Evolutionary conservation across 2,888 invertebrate genomes (phyloP), one percentile per base, ranked within the genome.

Genomic region (Agrenia bidenticulata): DNA sequence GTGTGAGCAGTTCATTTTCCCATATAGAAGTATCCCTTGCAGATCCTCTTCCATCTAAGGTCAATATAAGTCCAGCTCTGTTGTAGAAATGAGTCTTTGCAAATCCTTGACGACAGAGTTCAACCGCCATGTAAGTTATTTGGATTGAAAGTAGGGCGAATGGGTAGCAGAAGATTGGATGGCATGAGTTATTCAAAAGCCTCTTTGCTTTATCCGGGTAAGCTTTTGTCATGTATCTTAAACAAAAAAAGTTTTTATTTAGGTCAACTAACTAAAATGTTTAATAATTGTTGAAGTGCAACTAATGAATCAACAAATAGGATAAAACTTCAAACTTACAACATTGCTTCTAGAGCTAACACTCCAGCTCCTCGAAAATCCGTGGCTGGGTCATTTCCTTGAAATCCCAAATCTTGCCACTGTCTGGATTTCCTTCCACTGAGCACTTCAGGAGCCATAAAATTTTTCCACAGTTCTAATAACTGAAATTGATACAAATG

Each of bases 291-390:
- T 11, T 62, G 32, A 61, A 39, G 1, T n/a, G n/a, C n/a, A n/a
- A n/a, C n/a, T n/a, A n/a, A n/a, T n/a, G 1, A 17, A 57, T 13
- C 19, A 49, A 15, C n/a, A 53, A 24, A 53, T 13, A 53, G 26
- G 19, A 21, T n/a, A n/a, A n/a, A n/a, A n/a, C n/a, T n/a, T 49
- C 9, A 45, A 11, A 45, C 19, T 45, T 78, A 95, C 77, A 95
- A 79, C 0, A 98, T 83, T 81, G 97, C 96, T 77, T 96, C 92
- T 54, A 99, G 82, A 9, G 96, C 96, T 45, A 99, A 83, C 66
- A 96, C 80, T 24, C 98, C 98, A 96, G 98, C 98, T 68, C 98
- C 98, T 59, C 98, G 87, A 79, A 99, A 99, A 82, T 99, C 98
- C 0, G 98, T 98, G 80, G 92, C 91, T 0, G 98, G 98, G 83